phyloP scores from a whole-genome alignment of 2,797 vertebrate species.

The Erpetoichthys calabaricus region DNA sequence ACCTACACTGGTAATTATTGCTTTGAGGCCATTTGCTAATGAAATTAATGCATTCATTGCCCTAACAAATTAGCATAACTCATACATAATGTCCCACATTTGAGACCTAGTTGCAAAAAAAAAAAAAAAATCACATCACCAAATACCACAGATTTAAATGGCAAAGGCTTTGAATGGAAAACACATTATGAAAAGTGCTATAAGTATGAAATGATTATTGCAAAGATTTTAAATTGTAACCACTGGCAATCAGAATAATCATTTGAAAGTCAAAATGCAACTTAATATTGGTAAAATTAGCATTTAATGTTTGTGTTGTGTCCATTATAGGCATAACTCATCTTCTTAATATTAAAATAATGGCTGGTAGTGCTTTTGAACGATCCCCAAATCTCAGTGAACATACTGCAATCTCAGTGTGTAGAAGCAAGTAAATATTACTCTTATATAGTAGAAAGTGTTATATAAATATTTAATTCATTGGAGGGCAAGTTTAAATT shows the following conservation, averaged over 20 bases:
- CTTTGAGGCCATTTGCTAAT: constrained; percentile 99
- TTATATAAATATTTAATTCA: too few relatives aligned
- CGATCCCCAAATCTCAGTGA: too few relatives aligned
- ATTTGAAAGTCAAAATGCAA: constrained; percentile 36
- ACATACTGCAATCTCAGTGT: too few relatives aligned
- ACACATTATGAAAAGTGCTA: constrained; percentile 47
- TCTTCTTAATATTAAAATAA: too few relatives aligned
- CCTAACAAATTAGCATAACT: constrained; percentile 99
- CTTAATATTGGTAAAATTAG: constrained; percentile 30
- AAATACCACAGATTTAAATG: constrained; percentile 50
- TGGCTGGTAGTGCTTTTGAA: too few relatives aligned
- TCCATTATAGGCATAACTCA: too few relatives aligned
- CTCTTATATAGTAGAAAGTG: too few relatives aligned
- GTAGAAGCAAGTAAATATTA: too few relatives aligned
- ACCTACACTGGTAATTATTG: constrained; percentile 99
- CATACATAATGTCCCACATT: constrained; percentile 95
- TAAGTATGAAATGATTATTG: constrained; percentile 51
- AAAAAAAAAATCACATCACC: constrained; percentile 45
- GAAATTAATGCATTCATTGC: constrained; percentile 99
- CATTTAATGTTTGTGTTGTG: too few relatives aligned
- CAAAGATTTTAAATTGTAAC: constrained; percentile 57
- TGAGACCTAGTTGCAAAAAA: constrained; percentile 51
- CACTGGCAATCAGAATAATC: constrained; percentile 41
- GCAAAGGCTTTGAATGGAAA: constrained; percentile 45
- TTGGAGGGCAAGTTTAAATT: too few relatives aligned